These are phyloP conservation scores for Morone saxatilis DNA, from an alignment of 2,113 vertebrate species.

Conservation along the genomic window DNA sequence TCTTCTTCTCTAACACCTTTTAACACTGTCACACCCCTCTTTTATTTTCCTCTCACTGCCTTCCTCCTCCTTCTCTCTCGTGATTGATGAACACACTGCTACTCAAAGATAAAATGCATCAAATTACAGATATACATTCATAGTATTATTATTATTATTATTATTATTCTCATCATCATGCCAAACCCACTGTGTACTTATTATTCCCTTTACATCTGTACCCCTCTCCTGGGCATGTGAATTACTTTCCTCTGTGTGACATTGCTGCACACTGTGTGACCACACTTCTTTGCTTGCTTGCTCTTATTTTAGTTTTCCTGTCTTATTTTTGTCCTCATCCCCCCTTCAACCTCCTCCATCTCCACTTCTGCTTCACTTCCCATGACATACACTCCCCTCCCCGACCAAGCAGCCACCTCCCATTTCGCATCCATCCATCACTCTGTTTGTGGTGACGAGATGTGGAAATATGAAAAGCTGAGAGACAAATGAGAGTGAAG, in stretches of 20 bases:
- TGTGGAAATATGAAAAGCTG: conserved; percentile 56
- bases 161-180: background rate
- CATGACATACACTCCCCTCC: conserved; percentile 45
- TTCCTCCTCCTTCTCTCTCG: conserved; percentile 26
- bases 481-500: conserved; percentile 58
- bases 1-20: conserved; percentile 12
- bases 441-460: conserved; percentile 45
- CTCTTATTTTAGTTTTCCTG: conserved; percentile 43
- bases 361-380: conserved; percentile 77
- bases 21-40: conserved; percentile 7
- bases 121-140: background rate
- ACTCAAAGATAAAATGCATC: background rate
- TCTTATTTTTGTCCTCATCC: conserved; percentile 60
- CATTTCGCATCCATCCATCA: conserved; percentile 58
- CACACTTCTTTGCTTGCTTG: conserved; percentile 11
- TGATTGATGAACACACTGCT: background rate
- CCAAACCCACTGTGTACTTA: conserved; percentile 7
- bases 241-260: conserved; percentile 42
- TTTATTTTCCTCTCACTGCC: conserved; percentile 8
- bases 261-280: conserved; percentile 15
- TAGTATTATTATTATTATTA: background rate
- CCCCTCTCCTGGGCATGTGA: background rate
- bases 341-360: conserved; percentile 56
- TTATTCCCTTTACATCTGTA: conserved; percentile 44
- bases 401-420: conserved; percentile 27